These are phyloP conservation scores for Scylla paramamosain DNA, from an alignment of 1,140 invertebrate genomes.

Conservation along the genomic window DNA sequence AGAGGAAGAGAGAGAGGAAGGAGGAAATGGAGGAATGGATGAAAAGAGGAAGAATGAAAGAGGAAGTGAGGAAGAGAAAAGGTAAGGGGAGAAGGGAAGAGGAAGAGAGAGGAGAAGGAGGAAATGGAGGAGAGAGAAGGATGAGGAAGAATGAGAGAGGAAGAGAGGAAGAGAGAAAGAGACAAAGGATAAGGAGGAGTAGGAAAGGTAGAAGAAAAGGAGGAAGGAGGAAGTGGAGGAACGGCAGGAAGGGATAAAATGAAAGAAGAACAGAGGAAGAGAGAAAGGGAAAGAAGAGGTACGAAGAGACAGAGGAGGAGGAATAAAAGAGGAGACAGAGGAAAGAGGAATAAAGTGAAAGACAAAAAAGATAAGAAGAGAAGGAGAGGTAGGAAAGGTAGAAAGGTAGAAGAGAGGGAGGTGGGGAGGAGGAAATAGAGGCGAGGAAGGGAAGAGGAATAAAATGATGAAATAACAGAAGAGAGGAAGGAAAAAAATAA, in stretches of 20 bases:
- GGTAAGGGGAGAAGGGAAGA: background rate
- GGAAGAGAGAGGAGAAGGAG: background rate
- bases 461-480: background rate
- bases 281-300: background rate
- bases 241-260: background rate
- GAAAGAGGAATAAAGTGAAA: background rate
- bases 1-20: conserved; percentile 9
- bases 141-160: background rate
- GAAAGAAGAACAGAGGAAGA: background rate
- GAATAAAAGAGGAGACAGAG: background rate
- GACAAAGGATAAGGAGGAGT: background rate
- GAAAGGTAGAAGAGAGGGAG: background rate
- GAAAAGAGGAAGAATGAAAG: background rate
- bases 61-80: background rate
- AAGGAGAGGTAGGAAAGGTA: background rate
- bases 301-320: background rate
- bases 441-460: background rate
- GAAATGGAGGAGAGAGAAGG: background rate
- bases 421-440: background rate
- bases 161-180: conserved; percentile 7
- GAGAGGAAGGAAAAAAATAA: background rate
- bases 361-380: background rate
- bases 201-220: too few species aligned
- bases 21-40: background rate
- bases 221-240: background rate